phyloP scores from a whole-genome alignment of 2,113 vertebrate genomes.

The Oncorhynchus nerka region DNA sequence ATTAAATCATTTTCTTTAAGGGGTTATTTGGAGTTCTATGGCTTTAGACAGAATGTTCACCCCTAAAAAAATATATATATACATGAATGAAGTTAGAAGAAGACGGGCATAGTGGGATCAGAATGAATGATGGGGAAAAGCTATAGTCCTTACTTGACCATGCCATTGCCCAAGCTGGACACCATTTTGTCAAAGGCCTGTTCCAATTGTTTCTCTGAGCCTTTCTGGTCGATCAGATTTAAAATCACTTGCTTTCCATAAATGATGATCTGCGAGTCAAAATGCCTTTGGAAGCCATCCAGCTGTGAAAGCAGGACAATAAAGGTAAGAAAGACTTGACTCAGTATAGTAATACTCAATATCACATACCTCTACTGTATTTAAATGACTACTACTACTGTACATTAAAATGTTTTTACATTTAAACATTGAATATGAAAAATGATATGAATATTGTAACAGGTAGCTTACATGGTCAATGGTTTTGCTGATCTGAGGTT shows the following conservation, averaged over 20 bases:
- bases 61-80: not conserved
- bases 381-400: not conserved
- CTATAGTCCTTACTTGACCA: constrained; percentile 80
- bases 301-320: constrained; percentile 69
- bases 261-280: constrained; percentile 92
- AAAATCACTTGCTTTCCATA: constrained; percentile 93
- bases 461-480: constrained; percentile 82
- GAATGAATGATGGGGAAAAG: not conserved
- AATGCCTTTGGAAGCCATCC: constrained; percentile 96
- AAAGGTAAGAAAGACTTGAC: not conserved
- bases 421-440: not conserved
- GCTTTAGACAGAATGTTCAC: not conserved
- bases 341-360: not conserved
- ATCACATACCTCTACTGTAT: not conserved
- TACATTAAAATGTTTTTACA: not conserved
- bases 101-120: not conserved
- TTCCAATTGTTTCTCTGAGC: constrained; percentile 91
- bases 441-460: not conserved
- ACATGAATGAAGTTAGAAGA: not conserved
- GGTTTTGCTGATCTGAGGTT: constrained; percentile 92
- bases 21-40: not conserved
- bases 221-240: constrained; percentile 96
- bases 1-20: too few relatives aligned
- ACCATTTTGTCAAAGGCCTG: constrained; percentile 88
- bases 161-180: constrained; percentile 80